phyloP scores from a whole-genome alignment of 2,888 invertebrate genomes.

The Drosophila robusta region DNA sequence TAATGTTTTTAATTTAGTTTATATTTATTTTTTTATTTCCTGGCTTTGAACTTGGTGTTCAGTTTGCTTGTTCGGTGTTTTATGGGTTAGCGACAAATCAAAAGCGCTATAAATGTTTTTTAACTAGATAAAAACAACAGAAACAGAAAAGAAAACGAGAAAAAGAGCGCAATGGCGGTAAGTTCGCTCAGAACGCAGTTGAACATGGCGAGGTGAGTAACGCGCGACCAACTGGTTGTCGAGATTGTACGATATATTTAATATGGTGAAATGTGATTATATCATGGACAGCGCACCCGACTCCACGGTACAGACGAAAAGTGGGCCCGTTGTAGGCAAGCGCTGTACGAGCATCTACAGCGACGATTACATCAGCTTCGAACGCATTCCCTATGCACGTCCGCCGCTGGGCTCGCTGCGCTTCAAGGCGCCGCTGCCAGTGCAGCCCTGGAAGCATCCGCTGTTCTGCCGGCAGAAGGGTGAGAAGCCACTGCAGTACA shows the following conservation, averaged over 20 bases:
- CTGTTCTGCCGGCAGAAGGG: constrained; percentile 82
- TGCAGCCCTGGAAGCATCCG: constrained; percentile 83
- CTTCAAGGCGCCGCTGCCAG: constrained; percentile 84
- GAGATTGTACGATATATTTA: neutral
- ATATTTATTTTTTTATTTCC: neutral
- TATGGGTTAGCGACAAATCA: constrained; percentile 25
- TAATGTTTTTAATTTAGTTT: neutral
- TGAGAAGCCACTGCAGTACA: constrained; percentile 82
- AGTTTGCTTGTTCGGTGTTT: constrained; percentile 1
- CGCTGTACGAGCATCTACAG: constrained; percentile 65
- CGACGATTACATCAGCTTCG: constrained; percentile 72
- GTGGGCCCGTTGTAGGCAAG: constrained; percentile 77
- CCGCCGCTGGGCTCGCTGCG: constrained; percentile 84
- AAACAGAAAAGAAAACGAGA: neutral
- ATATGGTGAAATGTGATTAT: neutral
- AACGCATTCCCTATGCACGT: constrained; percentile 80
- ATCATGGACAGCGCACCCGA: constrained; percentile 7
- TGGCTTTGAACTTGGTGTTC: constrained; percentile 1
- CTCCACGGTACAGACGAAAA: constrained; percentile 57
- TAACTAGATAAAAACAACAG: constrained; percentile 34
- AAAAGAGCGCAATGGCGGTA: constrained; percentile 3
- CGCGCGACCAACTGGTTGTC: neutral
- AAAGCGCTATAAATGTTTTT: constrained; percentile 38
- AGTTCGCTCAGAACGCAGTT: constrained; percentile 14
- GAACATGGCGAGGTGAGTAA: constrained; percentile 53